phyloP scores from a whole-genome alignment of 2,797 vertebrate species.

The Heteromormyrus szaboi region DNA sequence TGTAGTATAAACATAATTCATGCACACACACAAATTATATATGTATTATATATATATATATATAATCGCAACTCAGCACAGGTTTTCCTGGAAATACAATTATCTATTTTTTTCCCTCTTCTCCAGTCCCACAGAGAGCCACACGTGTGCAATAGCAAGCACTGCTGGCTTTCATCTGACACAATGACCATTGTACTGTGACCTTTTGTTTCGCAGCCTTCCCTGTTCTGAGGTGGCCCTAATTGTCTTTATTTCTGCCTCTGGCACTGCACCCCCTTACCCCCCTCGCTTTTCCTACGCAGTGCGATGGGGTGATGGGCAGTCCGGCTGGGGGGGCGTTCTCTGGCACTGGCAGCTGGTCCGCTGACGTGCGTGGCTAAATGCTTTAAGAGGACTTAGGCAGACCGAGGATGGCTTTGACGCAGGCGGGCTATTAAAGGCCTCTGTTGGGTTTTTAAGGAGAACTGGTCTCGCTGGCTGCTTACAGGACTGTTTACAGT shows the following conservation, averaged over 20 bases:
- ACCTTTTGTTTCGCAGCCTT: constrained; percentile 18
- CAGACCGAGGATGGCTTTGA: constrained; percentile 66
- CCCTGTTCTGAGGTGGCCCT: constrained; percentile 41
- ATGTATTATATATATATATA: not conserved
- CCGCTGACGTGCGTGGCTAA: constrained; percentile 70
- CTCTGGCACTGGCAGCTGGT: constrained; percentile 54
- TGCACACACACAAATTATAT: not conserved
- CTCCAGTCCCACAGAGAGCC: not conserved
- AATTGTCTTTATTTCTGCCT: constrained; percentile 40
- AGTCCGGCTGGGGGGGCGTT: constrained; percentile 55
- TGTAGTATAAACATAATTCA: too few species aligned
- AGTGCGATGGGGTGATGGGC: constrained; percentile 48
- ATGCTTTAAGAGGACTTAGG: constrained; percentile 75
- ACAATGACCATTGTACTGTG: constrained; percentile 21
- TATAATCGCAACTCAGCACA: not conserved
- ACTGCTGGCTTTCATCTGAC: not conserved
- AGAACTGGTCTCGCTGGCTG: constrained; percentile 56
- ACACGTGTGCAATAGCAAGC: not conserved
- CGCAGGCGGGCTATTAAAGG: constrained; percentile 68
- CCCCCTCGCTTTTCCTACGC: not conserved
- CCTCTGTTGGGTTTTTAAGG: constrained; percentile 60
- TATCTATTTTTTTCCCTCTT: constrained; percentile 27
- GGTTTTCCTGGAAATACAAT: constrained; percentile 3
- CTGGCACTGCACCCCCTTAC: not conserved
- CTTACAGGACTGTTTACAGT: constrained; percentile 66